Evolutionary conservation across 2,113 vertebrate species (phyloP), one percentile per base, ranked within the genome.

Genomic region (Jacana jacana): DNA sequence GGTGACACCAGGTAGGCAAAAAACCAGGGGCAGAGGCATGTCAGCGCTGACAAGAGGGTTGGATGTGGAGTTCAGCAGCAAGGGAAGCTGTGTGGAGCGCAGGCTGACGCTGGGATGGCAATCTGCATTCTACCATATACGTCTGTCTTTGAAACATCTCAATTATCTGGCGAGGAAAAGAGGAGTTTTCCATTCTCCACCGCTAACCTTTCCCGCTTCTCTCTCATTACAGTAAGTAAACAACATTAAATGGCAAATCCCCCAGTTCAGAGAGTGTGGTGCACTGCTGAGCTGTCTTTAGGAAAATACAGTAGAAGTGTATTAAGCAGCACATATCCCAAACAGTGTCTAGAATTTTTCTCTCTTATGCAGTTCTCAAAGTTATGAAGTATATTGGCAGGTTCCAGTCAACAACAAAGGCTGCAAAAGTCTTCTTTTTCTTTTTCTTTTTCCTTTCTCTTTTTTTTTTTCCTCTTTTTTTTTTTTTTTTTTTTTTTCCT

Each of bases 211-310:
- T 96, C 55, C 48, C 69, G 79, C 94, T 97, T 97, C 82, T 95
- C 97, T 97, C 93, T 97, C 96, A 95, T 98, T 98, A 98, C 78
- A 96, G 94, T 96, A 96, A 96, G 93, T 96, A 98, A 98, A 98
- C 97, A 97, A 95, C 89, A 95, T 95, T 95, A 98, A 98, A 97
- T 93, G 95, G 85, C 86, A 98, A 97, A 97, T 94, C 81, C 93
- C 96, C 86, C 95, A 95, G 92, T 97, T 98, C 93, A 83, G 52
- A 93, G 79, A 95, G 57, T 86, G 95, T 27, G 68, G 89, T 86
- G 93, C 73, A 44, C 52, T 91, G 85, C 75, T 88, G 95, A 97
- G 94, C 77, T 92, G 75, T 93, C 94, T 88, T 88, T 88, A 81
- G 82, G 81, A 85, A 94, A 97, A 95, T 91, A 96, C 68, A 77